Conservation (phyloP, 1,140 invertebrate genomes). For the Dryas iulia region DNA sequence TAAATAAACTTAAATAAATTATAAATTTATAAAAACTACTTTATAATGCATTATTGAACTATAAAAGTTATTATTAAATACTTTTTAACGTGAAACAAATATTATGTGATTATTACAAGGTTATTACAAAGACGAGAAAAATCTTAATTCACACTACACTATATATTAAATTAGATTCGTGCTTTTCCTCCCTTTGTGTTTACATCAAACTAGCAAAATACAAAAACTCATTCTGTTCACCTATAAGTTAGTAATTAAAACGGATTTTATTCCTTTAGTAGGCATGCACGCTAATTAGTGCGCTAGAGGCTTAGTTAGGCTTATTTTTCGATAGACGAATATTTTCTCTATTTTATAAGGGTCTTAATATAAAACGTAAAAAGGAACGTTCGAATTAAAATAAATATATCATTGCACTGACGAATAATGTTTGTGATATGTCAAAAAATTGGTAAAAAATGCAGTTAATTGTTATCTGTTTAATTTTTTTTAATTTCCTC, state of each 20-base stretch:
- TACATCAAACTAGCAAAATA: background rate
- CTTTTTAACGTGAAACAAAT: background rate
- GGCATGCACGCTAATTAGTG: conserved; percentile 4
- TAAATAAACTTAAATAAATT: background rate
- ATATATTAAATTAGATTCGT: conserved; percentile 4
- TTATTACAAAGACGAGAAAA: background rate
- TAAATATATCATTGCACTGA: background rate
- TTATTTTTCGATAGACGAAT: background rate
- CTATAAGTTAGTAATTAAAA: background rate
- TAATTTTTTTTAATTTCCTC: too few relatives aligned
- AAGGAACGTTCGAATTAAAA: background rate
- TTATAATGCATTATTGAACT: background rate
- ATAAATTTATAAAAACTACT: background rate
- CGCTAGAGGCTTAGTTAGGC: background rate
- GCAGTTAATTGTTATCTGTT: too few relatives aligned
- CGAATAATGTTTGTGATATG: background rate
- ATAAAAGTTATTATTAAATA: background rate
- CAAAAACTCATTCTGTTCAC: too few relatives aligned
- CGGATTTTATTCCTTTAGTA: background rate
- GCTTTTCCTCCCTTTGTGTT: background rate
- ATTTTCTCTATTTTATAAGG: background rate
- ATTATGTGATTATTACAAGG: background rate
- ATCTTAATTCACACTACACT: background rate
- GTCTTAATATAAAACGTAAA: background rate
- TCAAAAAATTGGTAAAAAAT: too few relatives aligned